A percentile compares a stretch with the other conserved stretches of the same genome.
phyloP scores from a whole-genome alignment of 2,797 vertebrate species.

The Champsocephalus esox region DNA sequence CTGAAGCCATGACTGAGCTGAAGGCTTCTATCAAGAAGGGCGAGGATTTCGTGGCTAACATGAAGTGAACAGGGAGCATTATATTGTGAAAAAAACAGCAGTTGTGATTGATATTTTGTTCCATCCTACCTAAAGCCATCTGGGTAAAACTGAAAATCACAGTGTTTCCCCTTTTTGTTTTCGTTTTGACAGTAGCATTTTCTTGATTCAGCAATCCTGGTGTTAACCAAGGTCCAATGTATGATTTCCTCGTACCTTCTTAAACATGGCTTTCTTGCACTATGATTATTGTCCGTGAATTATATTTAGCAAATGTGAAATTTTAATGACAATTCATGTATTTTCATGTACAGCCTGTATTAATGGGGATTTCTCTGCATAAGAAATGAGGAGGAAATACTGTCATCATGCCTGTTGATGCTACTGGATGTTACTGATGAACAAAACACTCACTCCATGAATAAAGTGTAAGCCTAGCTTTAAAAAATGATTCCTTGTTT shows the following conservation, averaged over 20 bases:
- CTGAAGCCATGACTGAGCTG: conserved; percentile 90
- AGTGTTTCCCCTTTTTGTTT: conserved; percentile 66
- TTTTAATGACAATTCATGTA: conserved; percentile 44
- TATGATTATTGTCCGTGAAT: conserved; percentile 56
- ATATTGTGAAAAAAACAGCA: conserved; percentile 18
- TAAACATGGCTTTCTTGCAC: conserved; percentile 46
- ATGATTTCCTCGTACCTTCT: not conserved
- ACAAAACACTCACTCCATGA: conserved; percentile 67
- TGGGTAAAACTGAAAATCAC: conserved; percentile 48
- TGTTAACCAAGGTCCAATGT: conserved; percentile 19
- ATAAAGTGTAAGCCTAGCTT: conserved; percentile 72
- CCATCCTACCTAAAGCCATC: conserved; percentile 63
- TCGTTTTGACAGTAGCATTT: conserved; percentile 37
- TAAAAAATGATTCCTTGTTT: conserved; percentile 26
- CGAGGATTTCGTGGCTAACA: conserved; percentile 93
- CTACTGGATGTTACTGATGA: conserved; percentile 69
- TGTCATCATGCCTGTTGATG: conserved; percentile 63
- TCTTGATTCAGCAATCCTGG: conserved; percentile 22
- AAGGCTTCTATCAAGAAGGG: conserved; percentile 98
- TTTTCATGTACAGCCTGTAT: conserved; percentile 60
- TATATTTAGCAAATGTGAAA: conserved; percentile 65
- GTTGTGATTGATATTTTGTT: conserved; percentile 52
- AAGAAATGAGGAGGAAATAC: conserved; percentile 66
- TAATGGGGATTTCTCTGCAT: conserved; percentile 43
- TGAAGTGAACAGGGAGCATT: conserved; percentile 86